Conservation (phyloP, 1,140 invertebrate genomes). For the Euborellia annulipes region DNA sequence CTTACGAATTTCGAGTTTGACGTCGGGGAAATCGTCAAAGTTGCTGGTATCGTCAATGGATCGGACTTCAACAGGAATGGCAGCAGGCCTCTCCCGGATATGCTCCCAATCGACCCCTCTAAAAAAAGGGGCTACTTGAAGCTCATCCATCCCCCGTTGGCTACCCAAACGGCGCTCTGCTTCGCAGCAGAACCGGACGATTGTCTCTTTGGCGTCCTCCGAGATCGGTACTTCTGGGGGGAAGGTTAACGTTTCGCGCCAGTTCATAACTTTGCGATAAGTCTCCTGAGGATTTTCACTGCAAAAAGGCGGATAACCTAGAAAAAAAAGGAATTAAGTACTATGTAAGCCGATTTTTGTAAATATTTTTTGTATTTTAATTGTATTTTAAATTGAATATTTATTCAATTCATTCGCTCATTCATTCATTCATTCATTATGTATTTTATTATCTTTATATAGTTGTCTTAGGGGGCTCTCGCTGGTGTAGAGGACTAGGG, state of each 20-base stretch:
- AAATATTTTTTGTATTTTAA: too few relatives aligned
- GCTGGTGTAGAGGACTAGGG: too few relatives aligned
- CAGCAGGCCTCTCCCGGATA: constrained; percentile 89
- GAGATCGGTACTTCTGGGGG: constrained; percentile 98
- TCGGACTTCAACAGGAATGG: constrained; percentile 87
- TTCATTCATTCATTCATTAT: too few relatives aligned
- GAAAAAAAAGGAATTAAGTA: constrained; percentile 15
- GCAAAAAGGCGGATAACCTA: constrained; percentile 96
- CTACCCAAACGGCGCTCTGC: constrained; percentile 80
- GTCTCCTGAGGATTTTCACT: constrained; percentile 99
- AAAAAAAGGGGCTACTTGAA: constrained; percentile 77
- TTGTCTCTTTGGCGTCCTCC: constrained; percentile 76
- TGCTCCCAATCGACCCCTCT: constrained; percentile 91
- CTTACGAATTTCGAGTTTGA: constrained; percentile 96
- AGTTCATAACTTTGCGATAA: constrained; percentile 99
- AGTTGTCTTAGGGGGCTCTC: too few relatives aligned
- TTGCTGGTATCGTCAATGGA: constrained; percentile 97
- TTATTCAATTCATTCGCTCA: too few relatives aligned
- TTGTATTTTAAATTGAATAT: too few relatives aligned
- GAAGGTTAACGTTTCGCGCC: constrained; percentile 94
- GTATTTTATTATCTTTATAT: too few relatives aligned
- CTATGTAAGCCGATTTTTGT: too few relatives aligned
- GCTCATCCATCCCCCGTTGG: constrained; percentile 74
- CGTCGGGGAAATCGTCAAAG: constrained; percentile 99
- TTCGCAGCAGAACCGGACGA: constrained; percentile 87